Base-by-base conservation (phyloP, 2,113 vertebrate species). In the Apus apus region DNA sequence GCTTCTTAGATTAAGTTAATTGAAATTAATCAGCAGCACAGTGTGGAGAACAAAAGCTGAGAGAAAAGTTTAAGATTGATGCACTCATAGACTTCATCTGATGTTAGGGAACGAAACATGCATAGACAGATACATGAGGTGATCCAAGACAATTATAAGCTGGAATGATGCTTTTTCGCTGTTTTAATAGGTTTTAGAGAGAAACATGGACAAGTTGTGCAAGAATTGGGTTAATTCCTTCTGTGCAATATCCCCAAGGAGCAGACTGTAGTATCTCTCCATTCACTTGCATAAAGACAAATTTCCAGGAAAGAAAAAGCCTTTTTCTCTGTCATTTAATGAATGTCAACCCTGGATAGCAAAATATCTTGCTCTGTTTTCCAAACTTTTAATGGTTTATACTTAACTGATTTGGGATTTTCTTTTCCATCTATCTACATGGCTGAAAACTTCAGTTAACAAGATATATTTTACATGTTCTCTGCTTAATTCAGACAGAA, bases 11-110 rank as follows among this genome's bases (percentile, higher is more conserved):
- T 81, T 51, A 76, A 78, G 56, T 74, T 96, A 92, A 93, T 91
- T 82, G 46, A 93, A 96, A 92, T 87, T 90, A 89, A 93, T 90
- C 78, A 94, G n/a, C 38, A 87, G 22, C 30, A 67, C 18, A 38
- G 30, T 4, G 11, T 53, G 62, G 26, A 71, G 46, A 83, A 64
- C 32, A 83, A 93, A 95, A 57, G 30, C 40, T 56, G 64, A 48
- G 65, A 67, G 38, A 78, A 85, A 30, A 84, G 65, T 82, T 79
- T 79, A 26, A 72, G 64, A 51, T 84, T 85, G 45, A 23, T 23
- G n/a, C 9, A 29, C 25, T 72, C 23, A 56, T 7, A 83, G 71
- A 36, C n/a, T 56, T 91, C 36, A 62, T 12, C 27, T 30, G 15
- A 30, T 68, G 13, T 64, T 62, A 43, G 30, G 21, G 64, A 93